Evolutionary conservation across 2,797 vertebrate genomes (phyloP).

Genomic region (Cuculus canorus): DNA sequence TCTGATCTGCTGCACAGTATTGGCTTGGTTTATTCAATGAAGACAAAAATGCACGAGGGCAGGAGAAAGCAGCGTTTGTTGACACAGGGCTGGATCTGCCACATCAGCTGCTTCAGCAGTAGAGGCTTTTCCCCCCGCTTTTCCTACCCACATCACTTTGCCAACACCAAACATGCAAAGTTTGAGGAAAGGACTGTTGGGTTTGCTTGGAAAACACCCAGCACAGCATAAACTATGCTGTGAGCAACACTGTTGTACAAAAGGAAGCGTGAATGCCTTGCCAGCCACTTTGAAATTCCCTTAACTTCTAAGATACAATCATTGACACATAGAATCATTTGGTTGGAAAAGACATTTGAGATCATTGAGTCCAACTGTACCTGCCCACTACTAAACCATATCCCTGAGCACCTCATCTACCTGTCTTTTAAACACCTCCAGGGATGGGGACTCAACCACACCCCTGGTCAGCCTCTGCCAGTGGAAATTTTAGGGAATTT

Average conservation of each 20-base stretch:
- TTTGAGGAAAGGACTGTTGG: neutral
- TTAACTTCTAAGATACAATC: neutral
- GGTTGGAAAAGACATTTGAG: no score
- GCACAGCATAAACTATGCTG: neutral
- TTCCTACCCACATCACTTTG: neutral
- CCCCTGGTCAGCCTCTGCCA: no score
- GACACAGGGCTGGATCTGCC: neutral
- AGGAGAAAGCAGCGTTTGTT: neutral
- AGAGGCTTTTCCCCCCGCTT: neutral
- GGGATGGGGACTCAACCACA: no score
- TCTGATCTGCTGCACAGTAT: neutral
- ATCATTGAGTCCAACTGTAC: no score
- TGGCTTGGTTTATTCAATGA: neutral
- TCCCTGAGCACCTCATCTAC: no score
- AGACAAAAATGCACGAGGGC: neutral
- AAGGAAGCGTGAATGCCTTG: neutral
- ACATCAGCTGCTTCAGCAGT: neutral
- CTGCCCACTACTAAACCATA: no score
- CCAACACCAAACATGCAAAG: neutral
- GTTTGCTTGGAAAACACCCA: neutral
- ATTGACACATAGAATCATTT: no score
- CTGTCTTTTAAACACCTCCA: no score
- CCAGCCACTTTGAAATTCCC: neutral
- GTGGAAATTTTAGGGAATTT: no score
- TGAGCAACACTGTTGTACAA: neutral